Percentiles rank a stretch among this genome's conserved stretches.
Conservation (phyloP, 2,888 invertebrate genomes). For the Tipula unca region DNA sequence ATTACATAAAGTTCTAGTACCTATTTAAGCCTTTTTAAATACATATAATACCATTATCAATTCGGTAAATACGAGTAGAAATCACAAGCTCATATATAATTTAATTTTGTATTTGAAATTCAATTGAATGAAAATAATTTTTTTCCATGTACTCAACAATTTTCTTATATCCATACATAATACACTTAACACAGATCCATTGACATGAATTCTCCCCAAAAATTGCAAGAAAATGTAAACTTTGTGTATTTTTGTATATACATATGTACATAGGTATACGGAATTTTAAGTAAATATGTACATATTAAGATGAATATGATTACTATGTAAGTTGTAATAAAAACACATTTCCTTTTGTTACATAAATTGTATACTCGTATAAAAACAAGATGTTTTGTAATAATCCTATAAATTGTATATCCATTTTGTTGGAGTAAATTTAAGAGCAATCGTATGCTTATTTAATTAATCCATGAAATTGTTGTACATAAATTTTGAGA, state of each 20-base stretch:
- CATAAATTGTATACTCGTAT: background rate
- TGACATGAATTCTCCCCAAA: background rate
- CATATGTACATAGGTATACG: background rate
- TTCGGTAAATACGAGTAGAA: background rate
- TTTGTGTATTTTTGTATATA: background rate
- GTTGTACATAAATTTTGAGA: too few relatives aligned
- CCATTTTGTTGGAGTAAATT: background rate
- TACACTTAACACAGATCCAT: background rate
- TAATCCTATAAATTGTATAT: background rate
- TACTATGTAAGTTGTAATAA: background rate
- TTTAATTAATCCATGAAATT: too few relatives aligned
- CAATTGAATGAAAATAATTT: background rate
- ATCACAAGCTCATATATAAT: background rate
- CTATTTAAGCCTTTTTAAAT: background rate
- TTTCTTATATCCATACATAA: background rate
- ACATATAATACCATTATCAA: background rate
- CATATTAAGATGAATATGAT: background rate
- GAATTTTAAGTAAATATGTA: background rate
- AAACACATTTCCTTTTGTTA: background rate
- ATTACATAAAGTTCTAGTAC: background rate
- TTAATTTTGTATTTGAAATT: background rate
- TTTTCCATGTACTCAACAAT: too few relatives aligned
- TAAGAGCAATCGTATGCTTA: too few relatives aligned
- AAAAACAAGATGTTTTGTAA: background rate
- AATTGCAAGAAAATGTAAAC: background rate